Conservation (phyloP, 2,113 vertebrate species). For the Lathamus discolor region DNA sequence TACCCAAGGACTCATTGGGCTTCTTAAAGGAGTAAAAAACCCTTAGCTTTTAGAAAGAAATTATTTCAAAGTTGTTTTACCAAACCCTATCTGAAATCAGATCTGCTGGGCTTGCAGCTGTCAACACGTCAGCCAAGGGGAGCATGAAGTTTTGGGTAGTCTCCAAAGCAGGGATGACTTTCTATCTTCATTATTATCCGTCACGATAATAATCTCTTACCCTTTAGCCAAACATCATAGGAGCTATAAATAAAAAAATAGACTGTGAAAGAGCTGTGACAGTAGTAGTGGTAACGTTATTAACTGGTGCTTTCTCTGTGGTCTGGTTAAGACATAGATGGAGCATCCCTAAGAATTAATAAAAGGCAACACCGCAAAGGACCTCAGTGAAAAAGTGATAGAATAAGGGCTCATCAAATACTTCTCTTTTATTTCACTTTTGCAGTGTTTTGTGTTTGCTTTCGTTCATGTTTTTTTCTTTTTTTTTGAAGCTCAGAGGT, state of each 20-base stretch:
- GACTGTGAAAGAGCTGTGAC: background rate
- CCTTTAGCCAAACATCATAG: background rate
- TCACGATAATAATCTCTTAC: background rate
- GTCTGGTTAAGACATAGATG: background rate
- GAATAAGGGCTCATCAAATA: background rate
- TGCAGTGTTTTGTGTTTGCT: background rate
- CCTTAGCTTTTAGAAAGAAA: background rate
- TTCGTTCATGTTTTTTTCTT: background rate
- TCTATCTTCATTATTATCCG: background rate
- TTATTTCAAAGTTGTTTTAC: background rate
- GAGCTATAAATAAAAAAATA: background rate
- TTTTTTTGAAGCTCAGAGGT: background rate
- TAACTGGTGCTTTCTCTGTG: background rate
- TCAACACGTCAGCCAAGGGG: background rate
- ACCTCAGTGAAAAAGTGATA: background rate
- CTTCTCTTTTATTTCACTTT: background rate
- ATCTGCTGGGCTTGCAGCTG: background rate
- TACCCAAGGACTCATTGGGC: background rate
- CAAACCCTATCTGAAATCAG: background rate
- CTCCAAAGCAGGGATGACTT: background rate
- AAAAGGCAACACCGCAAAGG: background rate
- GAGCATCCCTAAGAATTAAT: background rate
- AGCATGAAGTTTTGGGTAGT: background rate
- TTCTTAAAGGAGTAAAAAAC: background rate
- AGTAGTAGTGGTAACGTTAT: background rate